Percentiles rank a stretch among this genome's conserved stretches.
Conservation (phyloP, 2,888 invertebrate species). For the Malthinus flaveolus region DNA sequence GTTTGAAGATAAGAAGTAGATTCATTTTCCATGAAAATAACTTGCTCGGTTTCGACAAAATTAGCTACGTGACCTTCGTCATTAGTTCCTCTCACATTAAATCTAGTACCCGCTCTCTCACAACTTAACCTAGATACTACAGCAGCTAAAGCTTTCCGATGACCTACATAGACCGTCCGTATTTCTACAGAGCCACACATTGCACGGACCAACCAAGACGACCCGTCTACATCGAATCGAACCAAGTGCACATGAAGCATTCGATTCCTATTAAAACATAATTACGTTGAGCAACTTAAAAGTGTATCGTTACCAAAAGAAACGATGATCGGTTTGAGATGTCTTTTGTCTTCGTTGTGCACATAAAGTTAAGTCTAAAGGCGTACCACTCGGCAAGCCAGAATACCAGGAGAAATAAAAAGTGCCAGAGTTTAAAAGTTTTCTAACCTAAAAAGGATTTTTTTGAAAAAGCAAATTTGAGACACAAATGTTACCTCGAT, state of each 20-base stretch:
- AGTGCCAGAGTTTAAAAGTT: slow-evolving; percentile 95
- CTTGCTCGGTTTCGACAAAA: slow-evolving; percentile 99
- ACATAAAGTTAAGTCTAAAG: slow-evolving; percentile 90
- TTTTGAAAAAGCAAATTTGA: not conserved
- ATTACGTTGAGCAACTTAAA: slow-evolving; percentile 2
- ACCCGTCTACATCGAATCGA: slow-evolving; percentile 87
- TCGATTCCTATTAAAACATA: slow-evolving; percentile 71
- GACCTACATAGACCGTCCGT: slow-evolving; percentile 96
- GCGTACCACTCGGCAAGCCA: slow-evolving; percentile 40
- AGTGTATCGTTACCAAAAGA: slow-evolving; percentile 79
- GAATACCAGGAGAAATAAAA: slow-evolving; percentile 92
- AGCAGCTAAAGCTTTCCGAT: slow-evolving; percentile 91
- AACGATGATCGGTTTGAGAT: slow-evolving; percentile 86
- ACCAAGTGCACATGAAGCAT: slow-evolving; percentile 92
- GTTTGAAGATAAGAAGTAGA: slow-evolving; percentile 90
- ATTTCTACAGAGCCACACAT: slow-evolving; percentile 99
- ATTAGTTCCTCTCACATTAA: slow-evolving; percentile 98
- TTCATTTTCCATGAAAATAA: slow-evolving; percentile 88
- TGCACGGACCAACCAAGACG: slow-evolving; percentile 88
- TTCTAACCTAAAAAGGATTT: slow-evolving; percentile 59
- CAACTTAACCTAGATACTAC: slow-evolving; percentile 95
- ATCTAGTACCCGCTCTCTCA: slow-evolving; percentile 96
- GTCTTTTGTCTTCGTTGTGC: slow-evolving; percentile 87
- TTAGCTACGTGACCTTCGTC: slow-evolving; percentile 99
- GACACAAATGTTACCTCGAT: slow-evolving; percentile 55